phyloP scores from a whole-genome alignment of 2,888 invertebrate genomes.

The Hirtodrosophila duncani region DNA sequence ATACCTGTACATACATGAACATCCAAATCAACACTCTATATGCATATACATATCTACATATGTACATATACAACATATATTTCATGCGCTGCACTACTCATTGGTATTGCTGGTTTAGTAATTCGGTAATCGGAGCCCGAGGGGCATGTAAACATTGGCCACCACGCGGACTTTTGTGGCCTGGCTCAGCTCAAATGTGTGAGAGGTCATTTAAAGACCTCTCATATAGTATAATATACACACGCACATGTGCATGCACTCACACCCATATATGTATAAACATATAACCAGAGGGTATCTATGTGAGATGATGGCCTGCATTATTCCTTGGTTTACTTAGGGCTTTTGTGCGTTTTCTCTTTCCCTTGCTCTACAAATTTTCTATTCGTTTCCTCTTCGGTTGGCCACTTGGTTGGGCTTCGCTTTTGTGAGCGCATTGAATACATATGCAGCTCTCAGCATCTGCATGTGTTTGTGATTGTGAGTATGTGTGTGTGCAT shows the following conservation, averaged over 20 bases:
- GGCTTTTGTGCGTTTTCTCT: conserved; percentile 33
- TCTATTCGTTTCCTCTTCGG: conserved; percentile 22
- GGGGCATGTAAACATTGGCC: no score
- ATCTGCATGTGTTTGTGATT: background rate
- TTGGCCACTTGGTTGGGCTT: conserved; percentile 43
- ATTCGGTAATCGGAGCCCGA: no score
- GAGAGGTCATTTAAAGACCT: conserved; percentile 39
- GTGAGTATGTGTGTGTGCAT: conserved; percentile 16
- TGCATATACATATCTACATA: background rate
- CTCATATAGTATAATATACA: conserved; percentile 14
- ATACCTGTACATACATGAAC: conserved; percentile 6
- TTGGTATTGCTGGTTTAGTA: no score
- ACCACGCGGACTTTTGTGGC: no score
- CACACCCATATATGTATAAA: no score
- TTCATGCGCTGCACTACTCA: no score
- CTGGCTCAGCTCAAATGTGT: no score
- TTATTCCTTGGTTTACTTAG: conserved; percentile 35
- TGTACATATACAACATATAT: background rate
- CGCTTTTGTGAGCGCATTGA: conserved; percentile 3
- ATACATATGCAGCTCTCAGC: no score
- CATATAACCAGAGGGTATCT: conserved; percentile 23
- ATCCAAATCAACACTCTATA: no score
- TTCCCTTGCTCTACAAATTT: conserved; percentile 14
- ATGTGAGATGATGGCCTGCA: conserved; percentile 41
- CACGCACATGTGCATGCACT: conserved; percentile 2